phyloP scores from a whole-genome alignment of 2,113 vertebrate genomes.

The Neogale vison region DNA sequence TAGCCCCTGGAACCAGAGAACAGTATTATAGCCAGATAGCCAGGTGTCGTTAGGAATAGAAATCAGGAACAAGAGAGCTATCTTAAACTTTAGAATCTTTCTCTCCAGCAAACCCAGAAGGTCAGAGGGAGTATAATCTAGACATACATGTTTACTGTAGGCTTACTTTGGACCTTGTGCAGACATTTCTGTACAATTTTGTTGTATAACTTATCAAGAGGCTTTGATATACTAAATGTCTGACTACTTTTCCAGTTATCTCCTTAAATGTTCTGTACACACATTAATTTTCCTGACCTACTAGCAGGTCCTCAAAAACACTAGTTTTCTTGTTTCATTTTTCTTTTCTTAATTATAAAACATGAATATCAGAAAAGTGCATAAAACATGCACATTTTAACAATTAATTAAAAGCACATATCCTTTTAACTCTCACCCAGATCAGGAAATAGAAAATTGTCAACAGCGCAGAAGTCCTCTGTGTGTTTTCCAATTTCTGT shows the following conservation, averaged over 20 bases:
- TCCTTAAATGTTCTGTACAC: background rate
- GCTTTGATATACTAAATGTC: background rate
- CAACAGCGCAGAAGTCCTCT: background rate
- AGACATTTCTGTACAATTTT: background rate
- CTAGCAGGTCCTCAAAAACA: background rate
- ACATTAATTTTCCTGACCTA: background rate
- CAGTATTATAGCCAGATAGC: background rate
- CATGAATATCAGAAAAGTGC: background rate
- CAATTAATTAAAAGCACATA: background rate
- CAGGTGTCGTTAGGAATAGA: background rate
- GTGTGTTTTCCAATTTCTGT: background rate
- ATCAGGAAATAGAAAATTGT: background rate
- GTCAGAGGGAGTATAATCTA: background rate
- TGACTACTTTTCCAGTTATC: background rate
- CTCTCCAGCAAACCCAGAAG: background rate
- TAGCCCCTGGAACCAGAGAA: background rate
- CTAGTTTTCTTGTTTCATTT: background rate
- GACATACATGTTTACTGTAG: background rate
- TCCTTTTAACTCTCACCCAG: background rate
- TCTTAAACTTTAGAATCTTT: background rate
- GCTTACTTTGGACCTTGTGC: background rate
- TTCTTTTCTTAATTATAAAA: slow-evolving; percentile 19
- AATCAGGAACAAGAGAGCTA: background rate
- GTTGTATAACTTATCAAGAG: background rate
- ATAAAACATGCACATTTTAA: background rate